Evolutionary conservation across 37 sponge, comb jelly and placozoan genomes (phyloP).

Genomic region (Aphrocallistes beatrix): DNA sequence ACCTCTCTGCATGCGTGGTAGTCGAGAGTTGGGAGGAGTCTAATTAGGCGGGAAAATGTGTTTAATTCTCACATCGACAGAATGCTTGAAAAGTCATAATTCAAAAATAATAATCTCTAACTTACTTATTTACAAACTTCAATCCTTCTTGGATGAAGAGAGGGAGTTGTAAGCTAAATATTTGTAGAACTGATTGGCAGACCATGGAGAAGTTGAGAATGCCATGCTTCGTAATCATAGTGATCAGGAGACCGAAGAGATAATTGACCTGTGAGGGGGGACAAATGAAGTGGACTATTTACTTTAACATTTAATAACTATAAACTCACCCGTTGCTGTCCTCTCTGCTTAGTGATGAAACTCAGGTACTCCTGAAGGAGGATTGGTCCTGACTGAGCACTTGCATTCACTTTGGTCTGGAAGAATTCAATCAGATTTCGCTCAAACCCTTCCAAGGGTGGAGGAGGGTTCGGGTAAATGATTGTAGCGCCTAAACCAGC

Average conservation of each 20-base stretch:
- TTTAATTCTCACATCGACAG: not conserved
- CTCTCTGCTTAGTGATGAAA: not conserved
- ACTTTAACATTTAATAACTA: not conserved
- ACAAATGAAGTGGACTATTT: not conserved
- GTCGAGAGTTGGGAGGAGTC: not conserved
- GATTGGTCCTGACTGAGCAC: not conserved
- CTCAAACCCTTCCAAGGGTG: not conserved
- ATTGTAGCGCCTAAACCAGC: not conserved
- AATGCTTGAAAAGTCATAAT: not conserved
- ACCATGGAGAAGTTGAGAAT: slow-evolving; percentile 16
- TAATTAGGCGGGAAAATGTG: not conserved
- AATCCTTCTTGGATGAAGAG: not conserved
- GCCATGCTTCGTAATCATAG: not conserved
- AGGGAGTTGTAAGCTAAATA: not conserved
- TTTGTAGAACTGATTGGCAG: not conserved
- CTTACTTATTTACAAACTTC: not conserved
- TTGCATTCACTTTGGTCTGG: not conserved
- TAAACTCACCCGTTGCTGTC: not conserved
- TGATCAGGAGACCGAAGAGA: slow-evolving; percentile 2
- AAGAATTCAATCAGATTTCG: not conserved
- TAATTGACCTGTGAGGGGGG: not conserved
- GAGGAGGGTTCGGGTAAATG: not conserved
- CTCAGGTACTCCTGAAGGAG: not conserved
- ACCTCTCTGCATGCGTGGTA: not conserved
- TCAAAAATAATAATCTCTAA: not conserved